Percentiles rank a stretch among this genome's conserved stretches.
These are phyloP conservation scores for Phataginus tetradactyla DNA, from an alignment of 2,797 vertebrate species.

Conservation along the genomic window DNA sequence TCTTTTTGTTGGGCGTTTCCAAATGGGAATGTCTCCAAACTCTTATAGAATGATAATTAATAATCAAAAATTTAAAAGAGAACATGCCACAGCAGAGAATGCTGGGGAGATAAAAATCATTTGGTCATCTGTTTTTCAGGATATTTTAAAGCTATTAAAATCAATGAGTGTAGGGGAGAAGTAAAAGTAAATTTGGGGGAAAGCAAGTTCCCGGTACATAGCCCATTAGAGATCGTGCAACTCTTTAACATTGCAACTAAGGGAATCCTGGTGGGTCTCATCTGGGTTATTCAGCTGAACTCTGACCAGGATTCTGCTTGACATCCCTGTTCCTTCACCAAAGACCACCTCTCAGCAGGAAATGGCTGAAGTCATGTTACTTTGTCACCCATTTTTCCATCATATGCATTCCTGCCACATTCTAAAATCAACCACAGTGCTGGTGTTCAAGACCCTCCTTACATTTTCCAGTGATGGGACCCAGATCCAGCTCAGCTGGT, in stretches of 20 bases:
- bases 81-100: not conserved
- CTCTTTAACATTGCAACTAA: not conserved
- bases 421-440: not conserved
- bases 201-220: not conserved
- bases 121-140: not conserved
- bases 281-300: not conserved
- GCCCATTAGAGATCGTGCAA: not conserved
- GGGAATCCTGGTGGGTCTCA: not conserved
- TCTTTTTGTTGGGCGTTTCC: constrained; percentile 12
- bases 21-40: not conserved
- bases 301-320: not conserved
- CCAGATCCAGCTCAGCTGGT: not conserved
- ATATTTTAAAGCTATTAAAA: constrained; percentile 23
- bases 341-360: not conserved
- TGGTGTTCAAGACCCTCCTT: not conserved
- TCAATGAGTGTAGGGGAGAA: not conserved
- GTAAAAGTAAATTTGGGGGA: not conserved
- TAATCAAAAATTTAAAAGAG: not conserved
- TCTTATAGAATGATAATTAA: not conserved
- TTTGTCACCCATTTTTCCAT: not conserved
- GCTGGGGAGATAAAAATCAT: not conserved
- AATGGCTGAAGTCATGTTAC: not conserved
- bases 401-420: not conserved
- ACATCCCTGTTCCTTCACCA: not conserved
- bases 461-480: not conserved